phyloP scores from a whole-genome alignment of 2,113 vertebrate genomes.

The Siniperca knerii region DNA sequence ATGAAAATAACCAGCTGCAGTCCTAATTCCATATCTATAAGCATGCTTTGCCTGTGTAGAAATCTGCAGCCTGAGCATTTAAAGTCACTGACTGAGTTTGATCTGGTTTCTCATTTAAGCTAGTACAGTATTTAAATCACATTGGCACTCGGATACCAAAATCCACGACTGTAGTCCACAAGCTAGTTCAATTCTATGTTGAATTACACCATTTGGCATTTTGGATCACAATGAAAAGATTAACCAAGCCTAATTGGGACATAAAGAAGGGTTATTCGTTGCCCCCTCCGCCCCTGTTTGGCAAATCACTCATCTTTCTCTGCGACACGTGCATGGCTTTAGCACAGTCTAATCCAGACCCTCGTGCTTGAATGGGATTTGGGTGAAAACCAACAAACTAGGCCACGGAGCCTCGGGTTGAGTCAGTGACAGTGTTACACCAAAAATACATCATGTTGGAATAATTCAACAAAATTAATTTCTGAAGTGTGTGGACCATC shows the following conservation, averaged over 20 bases:
- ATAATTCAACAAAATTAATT: constrained; percentile 73
- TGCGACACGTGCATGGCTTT: constrained; percentile 60
- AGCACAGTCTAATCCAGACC: constrained; percentile 69
- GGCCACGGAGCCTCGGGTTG: constrained; percentile 62
- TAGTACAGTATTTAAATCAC: constrained; percentile 44
- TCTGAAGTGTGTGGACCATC: constrained; percentile 50
- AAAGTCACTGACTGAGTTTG: constrained; percentile 34
- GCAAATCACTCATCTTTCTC: constrained; percentile 47
- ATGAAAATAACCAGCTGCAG: background rate
- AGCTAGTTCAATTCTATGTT: constrained; percentile 32
- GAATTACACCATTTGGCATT: constrained; percentile 63
- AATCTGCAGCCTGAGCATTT: constrained; percentile 18
- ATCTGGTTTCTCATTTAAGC: constrained; percentile 45
- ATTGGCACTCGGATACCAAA: constrained; percentile 16
- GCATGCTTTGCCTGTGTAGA: background rate
- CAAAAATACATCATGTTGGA: constrained; percentile 64
- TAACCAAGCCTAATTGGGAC: constrained; percentile 56
- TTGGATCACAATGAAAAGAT: constrained; percentile 65
- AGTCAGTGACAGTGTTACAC: constrained; percentile 49
- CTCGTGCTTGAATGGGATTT: constrained; percentile 63
- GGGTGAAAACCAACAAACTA: constrained; percentile 76
- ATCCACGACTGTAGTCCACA: constrained; percentile 60
- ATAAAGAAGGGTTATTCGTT: constrained; percentile 52
- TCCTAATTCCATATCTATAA: background rate
- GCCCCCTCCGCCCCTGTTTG: background rate